A percentile compares a stretch with the other conserved stretches of the same genome.
Conservation (phyloP, 2,888 invertebrate species). For the Sphaerophoria taeniata region DNA sequence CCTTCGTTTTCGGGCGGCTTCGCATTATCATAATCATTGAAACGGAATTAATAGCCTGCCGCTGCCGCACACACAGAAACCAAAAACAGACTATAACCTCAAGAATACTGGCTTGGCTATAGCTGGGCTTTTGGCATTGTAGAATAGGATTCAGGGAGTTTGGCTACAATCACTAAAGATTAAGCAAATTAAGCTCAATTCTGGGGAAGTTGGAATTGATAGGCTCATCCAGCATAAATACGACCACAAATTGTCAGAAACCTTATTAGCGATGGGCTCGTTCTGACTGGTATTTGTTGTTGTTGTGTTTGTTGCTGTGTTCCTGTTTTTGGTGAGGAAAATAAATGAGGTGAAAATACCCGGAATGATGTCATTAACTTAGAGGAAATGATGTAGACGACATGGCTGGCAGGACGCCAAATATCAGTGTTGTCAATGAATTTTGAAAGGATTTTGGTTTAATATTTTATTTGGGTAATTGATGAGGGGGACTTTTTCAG, state of each 20-base stretch:
- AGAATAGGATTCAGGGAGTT: too few relatives aligned
- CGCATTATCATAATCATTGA: slow-evolving; percentile 71
- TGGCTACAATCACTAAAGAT: too few relatives aligned
- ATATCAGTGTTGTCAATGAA: neutral
- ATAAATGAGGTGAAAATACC: slow-evolving; percentile 64
- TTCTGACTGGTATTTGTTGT: neutral
- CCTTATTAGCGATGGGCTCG: neutral
- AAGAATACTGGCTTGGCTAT: neutral
- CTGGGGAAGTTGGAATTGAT: slow-evolving; percentile 43
- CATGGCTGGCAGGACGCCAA: neutral
- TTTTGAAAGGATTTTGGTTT: neutral
- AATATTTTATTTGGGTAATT: neutral
- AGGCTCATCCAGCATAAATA: slow-evolving; percentile 55
- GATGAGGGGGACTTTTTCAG: too few relatives aligned
- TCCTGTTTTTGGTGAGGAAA: slow-evolving; percentile 1
- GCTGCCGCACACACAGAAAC: slow-evolving; percentile 40
- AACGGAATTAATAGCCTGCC: slow-evolving; percentile 69
- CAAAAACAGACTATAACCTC: slow-evolving; percentile 54
- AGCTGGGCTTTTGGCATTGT: too few relatives aligned
- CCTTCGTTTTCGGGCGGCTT: slow-evolving; percentile 23
- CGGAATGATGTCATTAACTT: slow-evolving; percentile 56
- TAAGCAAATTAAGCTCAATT: slow-evolving; percentile 2
- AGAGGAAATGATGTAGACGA: slow-evolving; percentile 7
- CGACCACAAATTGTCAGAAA: slow-evolving; percentile 22
- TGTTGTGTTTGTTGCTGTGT: neutral